Evolutionary conservation across 2,797 vertebrate genomes (phyloP).

Genomic region (Intellagama lesueurii): DNA sequence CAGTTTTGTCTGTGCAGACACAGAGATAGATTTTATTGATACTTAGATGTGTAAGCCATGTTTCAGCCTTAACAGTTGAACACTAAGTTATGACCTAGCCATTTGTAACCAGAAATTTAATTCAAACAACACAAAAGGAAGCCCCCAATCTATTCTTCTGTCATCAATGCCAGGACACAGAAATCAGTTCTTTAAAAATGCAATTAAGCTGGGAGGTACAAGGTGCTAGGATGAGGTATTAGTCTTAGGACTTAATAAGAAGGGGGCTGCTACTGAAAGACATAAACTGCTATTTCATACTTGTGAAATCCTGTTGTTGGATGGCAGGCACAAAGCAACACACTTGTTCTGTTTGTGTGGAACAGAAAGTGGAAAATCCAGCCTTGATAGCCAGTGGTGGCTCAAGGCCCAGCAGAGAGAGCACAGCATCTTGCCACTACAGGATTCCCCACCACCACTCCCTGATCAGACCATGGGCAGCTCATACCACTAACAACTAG

Average conservation of each 20-base stretch:
- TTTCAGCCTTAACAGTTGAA: not conserved
- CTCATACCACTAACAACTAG: not conserved
- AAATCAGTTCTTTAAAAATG: not conserved
- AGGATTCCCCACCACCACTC: too few relatives aligned
- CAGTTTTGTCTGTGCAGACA: not conserved
- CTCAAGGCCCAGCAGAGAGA: not conserved
- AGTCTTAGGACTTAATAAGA: not conserved
- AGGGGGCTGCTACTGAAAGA: not conserved
- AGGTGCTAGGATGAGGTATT: not conserved
- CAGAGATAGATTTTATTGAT: not conserved
- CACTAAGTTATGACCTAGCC: not conserved
- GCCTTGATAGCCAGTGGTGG: not conserved
- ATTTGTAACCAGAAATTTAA: not conserved
- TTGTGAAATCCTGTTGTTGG: too few relatives aligned
- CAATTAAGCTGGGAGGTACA: not conserved
- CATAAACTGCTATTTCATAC: not conserved
- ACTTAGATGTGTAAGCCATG: not conserved
- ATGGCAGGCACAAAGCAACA: not conserved
- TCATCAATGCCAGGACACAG: not conserved
- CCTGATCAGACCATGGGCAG: too few relatives aligned
- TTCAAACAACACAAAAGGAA: not conserved
- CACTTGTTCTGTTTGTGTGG: too few relatives aligned
- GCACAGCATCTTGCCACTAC: too few relatives aligned
- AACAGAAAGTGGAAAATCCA: not conserved
- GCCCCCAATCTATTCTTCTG: not conserved